Evolutionary conservation across 2,888 invertebrate genomes (phyloP).

Genomic region (Idaea straminata): DNA sequence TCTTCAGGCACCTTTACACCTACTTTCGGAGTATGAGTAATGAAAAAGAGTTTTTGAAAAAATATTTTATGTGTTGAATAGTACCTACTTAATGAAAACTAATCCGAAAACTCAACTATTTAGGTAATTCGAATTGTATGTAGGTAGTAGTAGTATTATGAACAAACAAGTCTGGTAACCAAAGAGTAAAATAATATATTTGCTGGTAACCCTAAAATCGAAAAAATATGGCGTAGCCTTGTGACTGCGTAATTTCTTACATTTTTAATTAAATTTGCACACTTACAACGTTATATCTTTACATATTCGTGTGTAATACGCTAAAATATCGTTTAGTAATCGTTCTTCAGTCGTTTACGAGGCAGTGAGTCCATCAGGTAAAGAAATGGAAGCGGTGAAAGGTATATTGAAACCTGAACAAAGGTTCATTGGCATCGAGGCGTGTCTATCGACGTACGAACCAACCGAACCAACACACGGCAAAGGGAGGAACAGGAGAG

Average conservation of each 20-base stretch:
- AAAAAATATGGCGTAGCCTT: not conserved
- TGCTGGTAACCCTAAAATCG: not conserved
- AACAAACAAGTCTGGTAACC: too few relatives aligned
- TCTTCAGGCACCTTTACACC: too few relatives aligned
- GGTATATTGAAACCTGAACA: constrained; percentile 21
- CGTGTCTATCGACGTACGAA: constrained; percentile 6
- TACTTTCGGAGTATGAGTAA: too few relatives aligned
- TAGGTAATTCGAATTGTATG: too few relatives aligned
- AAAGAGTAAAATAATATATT: too few relatives aligned
- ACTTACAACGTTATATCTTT: not conserved
- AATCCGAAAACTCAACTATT: too few relatives aligned
- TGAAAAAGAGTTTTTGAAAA: too few relatives aligned
- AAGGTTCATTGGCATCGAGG: constrained; percentile 24
- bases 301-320: not conserved
- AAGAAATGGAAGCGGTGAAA: constrained; percentile 26
- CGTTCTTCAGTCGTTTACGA: constrained; percentile 8
- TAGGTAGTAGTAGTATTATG: too few relatives aligned
- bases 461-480: not conserved
- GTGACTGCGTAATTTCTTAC: constrained; percentile 2
- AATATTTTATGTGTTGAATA: too few relatives aligned
- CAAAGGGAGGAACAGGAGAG: constrained; percentile 31
- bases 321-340: not conserved
- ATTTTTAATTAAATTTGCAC: not conserved
- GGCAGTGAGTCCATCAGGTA: constrained; percentile 29
- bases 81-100: too few relatives aligned